These are phyloP conservation scores for Malurus cyaneus DNA, from an alignment of 2,113 vertebrate genomes.

Conservation along the genomic window DNA sequence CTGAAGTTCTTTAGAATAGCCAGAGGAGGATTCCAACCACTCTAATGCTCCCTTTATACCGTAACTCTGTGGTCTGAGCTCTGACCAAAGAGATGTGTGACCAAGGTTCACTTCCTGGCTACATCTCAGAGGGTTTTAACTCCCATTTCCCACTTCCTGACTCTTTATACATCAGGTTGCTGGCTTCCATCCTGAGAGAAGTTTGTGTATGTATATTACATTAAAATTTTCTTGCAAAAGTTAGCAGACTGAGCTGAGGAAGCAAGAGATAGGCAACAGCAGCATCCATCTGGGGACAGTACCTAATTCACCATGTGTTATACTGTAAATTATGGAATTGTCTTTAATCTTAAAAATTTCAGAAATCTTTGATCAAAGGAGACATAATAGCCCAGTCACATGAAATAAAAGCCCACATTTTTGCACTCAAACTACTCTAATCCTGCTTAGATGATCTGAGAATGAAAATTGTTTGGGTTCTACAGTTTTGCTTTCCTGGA, in stretches of 20 bases:
- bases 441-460: neutral
- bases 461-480: neutral
- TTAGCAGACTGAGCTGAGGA: neutral
- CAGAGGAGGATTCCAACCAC: neutral
- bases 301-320: neutral
- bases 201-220: neutral
- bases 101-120: neutral
- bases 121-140: neutral
- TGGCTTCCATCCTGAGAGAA: neutral
- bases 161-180: neutral
- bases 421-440: neutral
- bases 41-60: neutral
- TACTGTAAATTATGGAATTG: neutral
- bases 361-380: neutral
- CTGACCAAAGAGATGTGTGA: neutral
- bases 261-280: neutral
- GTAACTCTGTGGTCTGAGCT: neutral
- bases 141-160: neutral
- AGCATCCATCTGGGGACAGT: neutral
- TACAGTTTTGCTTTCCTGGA: neutral
- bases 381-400: neutral
- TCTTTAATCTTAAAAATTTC: neutral
- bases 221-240: neutral
- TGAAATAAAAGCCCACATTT: neutral
- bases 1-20: neutral